phyloP scores from a whole-genome alignment of 2,113 vertebrate genomes.

The Poicephalus meyeri region DNA sequence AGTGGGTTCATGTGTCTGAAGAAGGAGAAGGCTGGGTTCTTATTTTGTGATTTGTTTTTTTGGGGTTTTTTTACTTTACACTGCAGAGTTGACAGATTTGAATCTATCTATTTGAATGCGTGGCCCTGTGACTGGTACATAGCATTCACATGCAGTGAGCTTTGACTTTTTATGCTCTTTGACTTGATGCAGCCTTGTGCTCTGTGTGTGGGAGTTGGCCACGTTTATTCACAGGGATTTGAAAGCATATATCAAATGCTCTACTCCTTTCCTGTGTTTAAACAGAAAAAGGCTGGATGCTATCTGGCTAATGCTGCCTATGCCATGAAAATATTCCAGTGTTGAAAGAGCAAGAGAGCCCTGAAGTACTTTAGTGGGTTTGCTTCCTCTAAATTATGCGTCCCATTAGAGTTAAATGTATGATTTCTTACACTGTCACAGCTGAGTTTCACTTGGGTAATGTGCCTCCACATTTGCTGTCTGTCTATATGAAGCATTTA shows the following conservation, averaged over 20 bases:
- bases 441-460: neutral
- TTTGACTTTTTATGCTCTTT: neutral
- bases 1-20: rapidly evolving
- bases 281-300: neutral
- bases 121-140: rapidly evolving
- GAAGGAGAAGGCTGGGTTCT: neutral
- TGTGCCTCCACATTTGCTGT: neutral
- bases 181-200: neutral
- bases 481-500: neutral
- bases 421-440: neutral
- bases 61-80: neutral
- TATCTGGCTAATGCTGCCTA: rapidly evolving
- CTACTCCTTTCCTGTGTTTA: neutral
- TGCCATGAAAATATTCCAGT: neutral
- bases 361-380: neutral
- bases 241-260: neutral
- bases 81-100: neutral
- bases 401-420: slow-evolving; percentile 31
- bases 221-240: neutral
- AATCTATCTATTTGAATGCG: neutral
- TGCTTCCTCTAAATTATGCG: neutral
- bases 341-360: neutral
- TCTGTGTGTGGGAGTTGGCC: no score
- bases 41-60: neutral
- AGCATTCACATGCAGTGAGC: neutral